Percentiles rank a stretch among this genome's conserved stretches.
These are phyloP conservation scores for Micromys minutus DNA, from an alignment of 2,113 vertebrate genomes.

Conservation along the genomic window DNA sequence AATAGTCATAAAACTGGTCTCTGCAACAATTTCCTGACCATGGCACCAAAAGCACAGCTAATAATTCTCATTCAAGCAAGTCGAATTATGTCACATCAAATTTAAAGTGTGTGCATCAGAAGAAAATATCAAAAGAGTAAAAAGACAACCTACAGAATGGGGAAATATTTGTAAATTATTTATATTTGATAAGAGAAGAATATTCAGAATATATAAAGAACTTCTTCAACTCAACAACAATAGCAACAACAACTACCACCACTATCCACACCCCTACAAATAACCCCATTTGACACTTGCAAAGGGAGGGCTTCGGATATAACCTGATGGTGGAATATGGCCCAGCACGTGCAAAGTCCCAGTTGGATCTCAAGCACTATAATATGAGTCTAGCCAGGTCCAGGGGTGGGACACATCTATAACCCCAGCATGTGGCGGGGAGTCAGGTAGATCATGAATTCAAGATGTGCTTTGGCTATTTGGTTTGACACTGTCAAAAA, in stretches of 20 bases:
- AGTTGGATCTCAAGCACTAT: background rate
- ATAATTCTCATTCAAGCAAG: background rate
- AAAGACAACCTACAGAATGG: background rate
- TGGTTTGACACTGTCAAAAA: background rate
- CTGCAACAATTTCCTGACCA: background rate
- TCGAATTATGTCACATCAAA: background rate
- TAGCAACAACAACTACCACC: background rate
- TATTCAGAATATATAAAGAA: background rate
- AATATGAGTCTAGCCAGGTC: background rate
- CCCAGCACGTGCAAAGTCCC: background rate
- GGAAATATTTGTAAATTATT: background rate
- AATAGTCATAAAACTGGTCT: background rate
- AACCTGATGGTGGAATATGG: background rate
- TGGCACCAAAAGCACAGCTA: background rate
- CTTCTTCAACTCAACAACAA: background rate
- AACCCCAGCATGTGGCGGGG: background rate
- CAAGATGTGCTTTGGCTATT: background rate
- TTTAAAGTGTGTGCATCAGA: constrained; percentile 18
- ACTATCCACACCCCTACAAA: background rate
- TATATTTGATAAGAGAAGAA: background rate
- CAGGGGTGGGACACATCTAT: no score
- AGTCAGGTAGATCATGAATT: background rate
- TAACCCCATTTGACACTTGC: background rate
- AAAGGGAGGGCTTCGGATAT: background rate
- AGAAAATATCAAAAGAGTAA: background rate